Base-by-base conservation (phyloP, 2,888 invertebrate species). In the Yponomeuta cagnagella region DNA sequence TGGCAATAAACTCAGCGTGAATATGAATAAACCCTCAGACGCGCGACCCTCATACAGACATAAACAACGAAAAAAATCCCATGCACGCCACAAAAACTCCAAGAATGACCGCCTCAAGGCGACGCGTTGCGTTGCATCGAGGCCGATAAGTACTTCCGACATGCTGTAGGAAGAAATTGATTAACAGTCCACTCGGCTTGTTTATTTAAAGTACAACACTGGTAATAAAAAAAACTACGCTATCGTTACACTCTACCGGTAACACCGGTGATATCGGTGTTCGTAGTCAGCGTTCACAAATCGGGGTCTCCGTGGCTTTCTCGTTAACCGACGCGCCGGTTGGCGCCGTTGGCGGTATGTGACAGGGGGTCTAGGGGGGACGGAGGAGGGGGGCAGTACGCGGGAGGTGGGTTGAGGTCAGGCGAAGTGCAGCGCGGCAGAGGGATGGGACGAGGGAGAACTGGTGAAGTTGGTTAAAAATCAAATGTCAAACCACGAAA, bases 361-460 rank as follows among this genome's bases (percentile, higher is more conserved):
- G 48, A 63, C 33, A 66, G 58, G 71, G 43, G 52, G 52, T 52
- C 52, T 58, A 58, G 52, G 52, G 23, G 52, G 52, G 52, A 58
- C 52, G 12, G 52, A 67, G 67, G 66, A 37, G 66, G 66, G 30
- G 15, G 15, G 4, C 67, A 30, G 6, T 43, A 33, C 65, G 67
- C 64, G 68, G 67, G 70, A 66, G 74, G 77, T 74, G 73, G 75
- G 72, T 83, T 83, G 86, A 87, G 86, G 86, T 87, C 87, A 86
- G 85, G 74, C 82, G 80, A 79, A 83, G 86, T 88, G 89, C 88
- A 86, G 79, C 15, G 52, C 15, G 78, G 75, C 63, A 73, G 74
- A 81, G 81, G 74, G 80, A 76, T 76, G 80, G 77, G 65, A 30
- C 31, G 65, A 30, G 31, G 30, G 33, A 12, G 65, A 30, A 30